Base-by-base conservation (phyloP, 2,113 vertebrate species). In the Penelope pileata region DNA sequence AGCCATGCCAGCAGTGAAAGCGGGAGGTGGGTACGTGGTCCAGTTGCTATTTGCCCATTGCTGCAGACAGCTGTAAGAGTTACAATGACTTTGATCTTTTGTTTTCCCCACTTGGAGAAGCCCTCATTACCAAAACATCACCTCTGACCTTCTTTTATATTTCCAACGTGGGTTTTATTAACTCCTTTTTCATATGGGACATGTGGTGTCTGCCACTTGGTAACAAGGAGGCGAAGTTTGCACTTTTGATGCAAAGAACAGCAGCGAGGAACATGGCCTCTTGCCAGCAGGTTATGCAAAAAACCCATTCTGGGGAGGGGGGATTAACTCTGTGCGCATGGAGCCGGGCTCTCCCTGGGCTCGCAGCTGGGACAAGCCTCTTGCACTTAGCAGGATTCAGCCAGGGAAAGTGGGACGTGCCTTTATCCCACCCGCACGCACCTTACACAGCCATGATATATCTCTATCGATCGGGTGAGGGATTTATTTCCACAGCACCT, bases 101-200 rank as follows among this genome's bases (percentile, higher is more conserved):
- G 93, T 96, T 97, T 97, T 97, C 70, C 70, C 34, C 63, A 63
- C 96, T 96, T 88, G 84, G 94, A 97, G 92, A 96, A 97, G 79
- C 80, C 93, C 94, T 97, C 53, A 29, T 93, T 96, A 94, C 91
- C 80, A 95, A 96, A 95, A 86, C 84, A 84, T 97, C 91, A 96
- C 94, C 95, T 95, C 82, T 97, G 96, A 96, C 96, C 96, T 96
- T 95, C 86, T 95, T 96, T 97, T 94, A 93, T 95, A 96, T 96
- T 97, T 98, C 94, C 95, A 81, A 42, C 3, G 21, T 97, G 94
- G 10, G 14, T 97, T 98, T 98, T 97, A 97, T 97, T 96, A 96
- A 96, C 93, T 97, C 81, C 74, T 97, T 98, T 97, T 94, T 96
- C 97, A 93, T 94, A 89, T 83, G 95, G 93, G 96, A 48, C 95